Evolutionary conservation across 2,888 invertebrate species (phyloP).

Genomic region (Rhamphomyia laevipes): DNA sequence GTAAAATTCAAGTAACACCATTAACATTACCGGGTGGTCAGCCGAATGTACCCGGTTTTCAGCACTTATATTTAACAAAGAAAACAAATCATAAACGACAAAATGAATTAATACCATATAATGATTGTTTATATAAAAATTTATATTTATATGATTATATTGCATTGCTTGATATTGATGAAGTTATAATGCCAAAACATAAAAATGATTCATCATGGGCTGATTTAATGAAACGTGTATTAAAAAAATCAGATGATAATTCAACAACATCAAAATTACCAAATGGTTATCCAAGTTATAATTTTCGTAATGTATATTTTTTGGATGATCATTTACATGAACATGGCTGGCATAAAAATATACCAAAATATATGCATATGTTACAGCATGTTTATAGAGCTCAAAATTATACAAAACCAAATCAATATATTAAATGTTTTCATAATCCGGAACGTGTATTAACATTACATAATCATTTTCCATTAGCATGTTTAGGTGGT

Average conservation of each 20-base stretch:
- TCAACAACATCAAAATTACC: not conserved
- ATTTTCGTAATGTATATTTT: constrained; percentile 86
- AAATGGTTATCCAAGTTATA: constrained; percentile 52
- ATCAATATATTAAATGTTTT: constrained; percentile 88
- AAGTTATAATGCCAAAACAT: constrained; percentile 82
- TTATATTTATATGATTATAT: constrained; percentile 83
- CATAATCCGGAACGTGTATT: constrained; percentile 83
- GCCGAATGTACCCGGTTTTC: constrained; percentile 79
- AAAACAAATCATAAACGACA: constrained; percentile 89
- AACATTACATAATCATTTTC: constrained; percentile 86
- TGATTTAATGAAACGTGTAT: constrained; percentile 60
- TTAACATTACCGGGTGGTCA: constrained; percentile 79
- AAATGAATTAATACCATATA: constrained; percentile 91
- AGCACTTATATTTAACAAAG: constrained; percentile 78
- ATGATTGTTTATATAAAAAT: constrained; percentile 89
- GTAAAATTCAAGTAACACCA: constrained; percentile 63
- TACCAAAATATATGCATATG: constrained; percentile 86
- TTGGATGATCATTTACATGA: constrained; percentile 70
- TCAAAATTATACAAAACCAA: constrained; percentile 83
- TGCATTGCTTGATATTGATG: constrained; percentile 86
- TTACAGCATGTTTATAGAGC: constrained; percentile 82
- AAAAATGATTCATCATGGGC: constrained; percentile 58
- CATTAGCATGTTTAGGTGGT: constrained; percentile 74
- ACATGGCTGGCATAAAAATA: constrained; percentile 67
- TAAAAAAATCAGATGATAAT: constrained; percentile 49